phyloP scores from a whole-genome alignment of 2,797 vertebrate species.

The Steatocranus sp. region DNA sequence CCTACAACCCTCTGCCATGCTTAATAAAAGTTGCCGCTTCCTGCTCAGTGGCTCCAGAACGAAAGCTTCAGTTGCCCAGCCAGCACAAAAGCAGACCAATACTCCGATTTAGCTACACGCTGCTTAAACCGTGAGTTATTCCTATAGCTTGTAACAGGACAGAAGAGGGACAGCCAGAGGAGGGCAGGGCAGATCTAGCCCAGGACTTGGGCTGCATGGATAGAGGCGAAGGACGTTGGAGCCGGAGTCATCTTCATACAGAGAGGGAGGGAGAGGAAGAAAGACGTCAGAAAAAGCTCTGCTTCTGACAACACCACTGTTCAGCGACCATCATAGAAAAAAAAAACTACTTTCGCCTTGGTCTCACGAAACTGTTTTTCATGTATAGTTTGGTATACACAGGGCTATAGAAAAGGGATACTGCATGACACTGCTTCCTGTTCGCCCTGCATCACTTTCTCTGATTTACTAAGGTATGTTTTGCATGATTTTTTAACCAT shows the following conservation, averaged over 20 bases:
- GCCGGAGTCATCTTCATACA: constrained; percentile 85
- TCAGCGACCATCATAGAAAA: constrained; percentile 74
- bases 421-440: constrained; percentile 73
- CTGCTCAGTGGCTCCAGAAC: constrained; percentile 63
- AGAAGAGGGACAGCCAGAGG: constrained; percentile 51
- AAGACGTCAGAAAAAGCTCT: constrained; percentile 78
- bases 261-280: constrained; percentile 83
- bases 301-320: constrained; percentile 83
- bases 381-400: constrained; percentile 69
- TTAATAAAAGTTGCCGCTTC: constrained; percentile 79
- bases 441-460: constrained; percentile 64
- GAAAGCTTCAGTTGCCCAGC: constrained; percentile 76
- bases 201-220: constrained; percentile 66
- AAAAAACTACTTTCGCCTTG: constrained; percentile 76
- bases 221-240: constrained; percentile 64
- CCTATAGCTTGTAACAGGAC: constrained; percentile 30
- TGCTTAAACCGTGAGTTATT: constrained; percentile 41
- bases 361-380: constrained; percentile 73
- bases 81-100: constrained; percentile 82
- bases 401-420: constrained; percentile 76
- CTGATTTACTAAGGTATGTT: constrained; percentile 79
- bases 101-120: constrained; percentile 58
- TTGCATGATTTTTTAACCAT: constrained; percentile 66
- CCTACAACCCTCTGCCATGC: constrained; percentile 60
- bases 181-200: constrained; percentile 68